Base-by-base conservation (phyloP, 1,140 invertebrate species). In the Campoletis sonorensis region DNA sequence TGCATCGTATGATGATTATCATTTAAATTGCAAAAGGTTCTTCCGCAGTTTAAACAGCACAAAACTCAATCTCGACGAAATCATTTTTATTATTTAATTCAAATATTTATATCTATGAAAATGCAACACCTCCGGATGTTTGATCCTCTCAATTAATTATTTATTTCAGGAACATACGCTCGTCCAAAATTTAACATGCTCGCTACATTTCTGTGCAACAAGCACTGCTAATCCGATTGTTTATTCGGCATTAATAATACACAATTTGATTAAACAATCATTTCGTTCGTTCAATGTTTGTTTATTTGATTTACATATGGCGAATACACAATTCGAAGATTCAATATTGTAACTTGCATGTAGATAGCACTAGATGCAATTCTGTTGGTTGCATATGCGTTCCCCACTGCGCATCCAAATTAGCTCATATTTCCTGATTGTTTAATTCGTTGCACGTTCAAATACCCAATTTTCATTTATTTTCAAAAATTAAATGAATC, bases 341-440 rank as follows among this genome's bases (percentile, higher is more conserved):
- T 27, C 61, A 64, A 64, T 64, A 64, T 23, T 64, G 61, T 64
- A 64, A 64, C 27, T 64, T 26, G 61, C 61, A 58, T 58, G 21
- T 58, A 23, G 54, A 23, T 58, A n/a, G 16, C 54, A 58, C 54
- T 21, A 5, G 54, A 21, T 21, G 18, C 61, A 64, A 64, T 64
- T 23, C 11, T 27, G 8, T 26, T 23, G 23, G 1, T n/a, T 54
- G 3, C 7, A 27, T 64, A 23, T 64, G 10, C 15, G n/a, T 23
- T 64, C 3, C 23, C 61, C 7, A 58, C 1, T 21, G 1, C 54
- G 1, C 54, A 58, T 58, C 54, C 1, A 18, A 23, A 58, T 58
- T 58, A 4, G 54, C 54, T n/a, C 54, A 23, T n/a, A 23, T 7
- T 1, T 21, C 18, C 5, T 23, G 54, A 58, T 21, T 58, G 8